Evolutionary conservation across 2,888 invertebrate genomes (phyloP).

Genomic region (Stomorhina lunata): DNA sequence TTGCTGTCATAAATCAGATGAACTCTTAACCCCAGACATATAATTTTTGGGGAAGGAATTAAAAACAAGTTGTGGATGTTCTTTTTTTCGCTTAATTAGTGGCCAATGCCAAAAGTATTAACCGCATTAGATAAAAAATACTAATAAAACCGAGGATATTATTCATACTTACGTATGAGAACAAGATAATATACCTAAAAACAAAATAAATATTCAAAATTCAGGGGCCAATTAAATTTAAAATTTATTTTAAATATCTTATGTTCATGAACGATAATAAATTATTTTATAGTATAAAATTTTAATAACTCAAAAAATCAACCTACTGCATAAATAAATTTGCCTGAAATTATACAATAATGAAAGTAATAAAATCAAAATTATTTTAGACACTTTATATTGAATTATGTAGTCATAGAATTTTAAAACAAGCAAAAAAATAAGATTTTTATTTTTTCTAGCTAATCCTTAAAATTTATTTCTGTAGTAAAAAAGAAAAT

Average conservation of each 20-base stretch:
- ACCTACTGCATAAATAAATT: background rate
- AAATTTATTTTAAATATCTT: background rate
- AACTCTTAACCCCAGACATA: conserved; percentile 64
- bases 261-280: background rate
- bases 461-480: conserved; percentile 21
- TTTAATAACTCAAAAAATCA: background rate
- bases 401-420: background rate
- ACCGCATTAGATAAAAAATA: conserved; percentile 54
- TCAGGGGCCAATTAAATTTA: background rate
- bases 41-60: conserved; percentile 28
- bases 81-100: conserved; percentile 15
- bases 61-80: background rate
- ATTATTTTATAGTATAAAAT: background rate
- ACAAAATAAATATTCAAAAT: background rate
- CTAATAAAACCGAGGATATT: background rate
- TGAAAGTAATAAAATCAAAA: background rate
- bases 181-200: background rate
- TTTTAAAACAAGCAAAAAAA: background rate
- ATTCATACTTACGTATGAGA: background rate
- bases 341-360: background rate
- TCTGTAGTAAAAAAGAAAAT: background rate
- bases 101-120: conserved; percentile 60
- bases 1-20: conserved; percentile 64
- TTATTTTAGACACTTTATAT: background rate
- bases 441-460: background rate